phyloP scores from a whole-genome alignment of 2,888 invertebrate genomes.

The Papilio protenor region DNA sequence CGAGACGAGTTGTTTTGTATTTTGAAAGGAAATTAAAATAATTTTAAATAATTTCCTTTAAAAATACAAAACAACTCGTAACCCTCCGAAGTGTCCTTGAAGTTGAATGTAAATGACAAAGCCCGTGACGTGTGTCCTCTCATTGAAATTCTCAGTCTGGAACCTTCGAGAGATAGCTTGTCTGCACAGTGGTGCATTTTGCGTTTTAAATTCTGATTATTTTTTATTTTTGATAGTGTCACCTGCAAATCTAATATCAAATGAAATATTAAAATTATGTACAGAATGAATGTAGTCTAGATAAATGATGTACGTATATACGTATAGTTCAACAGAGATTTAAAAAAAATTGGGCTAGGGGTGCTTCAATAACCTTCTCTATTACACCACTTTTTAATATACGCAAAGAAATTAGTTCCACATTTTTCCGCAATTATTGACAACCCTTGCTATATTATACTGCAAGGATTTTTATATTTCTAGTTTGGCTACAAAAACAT shows the following conservation, averaged over 20 bases:
- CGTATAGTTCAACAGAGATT: no score
- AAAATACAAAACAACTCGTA: slow-evolving; percentile 3
- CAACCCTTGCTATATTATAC: no score
- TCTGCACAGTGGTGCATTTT: neutral
- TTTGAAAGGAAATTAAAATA: no score
- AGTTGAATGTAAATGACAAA: neutral
- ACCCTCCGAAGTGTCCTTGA: neutral
- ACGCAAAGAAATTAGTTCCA: no score
- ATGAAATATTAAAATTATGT: neutral
- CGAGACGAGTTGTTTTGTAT: no score
- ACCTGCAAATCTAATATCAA: neutral
- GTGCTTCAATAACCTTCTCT: no score
- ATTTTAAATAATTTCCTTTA: neutral
- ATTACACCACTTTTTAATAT: no score
- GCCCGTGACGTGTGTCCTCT: neutral
- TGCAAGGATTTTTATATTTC: no score
- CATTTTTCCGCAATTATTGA: no score
- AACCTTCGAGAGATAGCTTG: neutral
- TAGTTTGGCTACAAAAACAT: no score
- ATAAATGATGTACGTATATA: no score
- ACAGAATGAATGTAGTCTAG: neutral
- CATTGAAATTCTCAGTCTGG: neutral
- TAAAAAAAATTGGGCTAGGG: no score
- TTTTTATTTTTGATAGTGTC: neutral
- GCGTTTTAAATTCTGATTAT: neutral